phyloP scores from a whole-genome alignment of 1,140 invertebrate species.

The Aradophagus sp. region DNA sequence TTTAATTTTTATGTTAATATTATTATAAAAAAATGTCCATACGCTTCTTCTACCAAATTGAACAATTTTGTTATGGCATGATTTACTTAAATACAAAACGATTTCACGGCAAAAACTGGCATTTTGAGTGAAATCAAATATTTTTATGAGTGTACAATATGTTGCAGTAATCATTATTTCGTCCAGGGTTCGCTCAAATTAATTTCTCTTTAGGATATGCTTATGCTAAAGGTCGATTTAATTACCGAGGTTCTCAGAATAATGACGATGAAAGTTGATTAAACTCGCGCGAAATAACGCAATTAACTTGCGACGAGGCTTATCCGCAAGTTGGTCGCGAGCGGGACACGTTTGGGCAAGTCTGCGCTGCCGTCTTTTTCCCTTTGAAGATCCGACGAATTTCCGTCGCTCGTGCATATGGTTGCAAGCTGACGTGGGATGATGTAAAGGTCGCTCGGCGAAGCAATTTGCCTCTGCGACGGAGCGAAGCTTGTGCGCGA shows the following conservation, averaged over 20 bases:
- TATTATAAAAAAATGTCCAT: no score
- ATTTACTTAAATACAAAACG: no score
- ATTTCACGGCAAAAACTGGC: no score
- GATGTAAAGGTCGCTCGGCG: constrained; percentile 44
- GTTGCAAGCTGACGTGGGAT: constrained; percentile 38
- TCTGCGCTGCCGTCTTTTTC: constrained; percentile 35
- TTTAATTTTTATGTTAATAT: no score
- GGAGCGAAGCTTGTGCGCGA: constrained; percentile 45
- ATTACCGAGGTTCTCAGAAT: constrained; percentile 2
- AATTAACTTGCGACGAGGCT: constrained; percentile 6
- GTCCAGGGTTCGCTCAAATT: no score
- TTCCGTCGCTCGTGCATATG: constrained; percentile 44
- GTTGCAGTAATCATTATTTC: no score
- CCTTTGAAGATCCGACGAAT: constrained; percentile 41
- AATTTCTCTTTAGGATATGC: no score
- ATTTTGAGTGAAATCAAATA: no score
- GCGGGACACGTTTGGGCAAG: constrained; percentile 26
- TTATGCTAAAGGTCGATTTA: not conserved
- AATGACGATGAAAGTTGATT: constrained; percentile 10
- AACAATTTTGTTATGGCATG: no score
- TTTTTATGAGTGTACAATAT: no score
- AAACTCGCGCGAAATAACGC: constrained; percentile 20
- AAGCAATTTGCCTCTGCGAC: constrained; percentile 42
- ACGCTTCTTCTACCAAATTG: no score
- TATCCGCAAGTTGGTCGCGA: not conserved